Base-by-base conservation (phyloP, 2,797 vertebrate genomes). In the Hafferia zeledoni region DNA sequence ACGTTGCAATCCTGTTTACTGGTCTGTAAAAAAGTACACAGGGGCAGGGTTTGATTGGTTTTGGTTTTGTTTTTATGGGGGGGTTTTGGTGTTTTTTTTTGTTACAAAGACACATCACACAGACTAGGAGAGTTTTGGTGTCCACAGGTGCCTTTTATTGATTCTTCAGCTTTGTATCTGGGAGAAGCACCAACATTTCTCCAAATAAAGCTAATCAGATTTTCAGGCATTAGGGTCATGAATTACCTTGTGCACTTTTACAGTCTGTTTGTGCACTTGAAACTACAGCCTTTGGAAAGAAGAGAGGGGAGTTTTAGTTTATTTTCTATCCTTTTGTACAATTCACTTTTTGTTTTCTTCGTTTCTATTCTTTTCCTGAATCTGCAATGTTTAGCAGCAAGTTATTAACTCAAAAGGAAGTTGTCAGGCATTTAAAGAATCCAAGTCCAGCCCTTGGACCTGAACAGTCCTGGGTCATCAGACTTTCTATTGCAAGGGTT, bases 71-170 rank as follows among this genome's bases (percentile, higher is more conserved):
- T 43, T 43, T 43, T 43, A 17, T 7, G 41, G 41, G 41, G 41
- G 16, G 8, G 17, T 43, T 43, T 43, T 17, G 39, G 15, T 17
- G 41, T 92, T 96, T 96, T 41, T 61, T 64, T 96, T 96, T 50
- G 83, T 59, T 68, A 78, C 55, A 83, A 89, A 94, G 87, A 89
- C 65, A 80, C 23, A 18, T 96, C 95, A 95, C 94, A 84, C 69
- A 74, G 93, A 83, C 84, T 90, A 93, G 91, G 83, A 95, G 93
- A 94, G 87, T 95, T 96, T 91, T 93, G 95, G 96, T 96, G 96
- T 98, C 95, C 95, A 91, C 85, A 86, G 97, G 97, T 98, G 98
- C 97, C 97, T 98, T 98, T 96, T 96, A 94, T 89, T 92, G 65
- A 88, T 91, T 87, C 91, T 96, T 95, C 82, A 86, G 94, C 95